Base-by-base conservation (phyloP, 2,113 vertebrate species). In the Paramisgurnus dabryanus region DNA sequence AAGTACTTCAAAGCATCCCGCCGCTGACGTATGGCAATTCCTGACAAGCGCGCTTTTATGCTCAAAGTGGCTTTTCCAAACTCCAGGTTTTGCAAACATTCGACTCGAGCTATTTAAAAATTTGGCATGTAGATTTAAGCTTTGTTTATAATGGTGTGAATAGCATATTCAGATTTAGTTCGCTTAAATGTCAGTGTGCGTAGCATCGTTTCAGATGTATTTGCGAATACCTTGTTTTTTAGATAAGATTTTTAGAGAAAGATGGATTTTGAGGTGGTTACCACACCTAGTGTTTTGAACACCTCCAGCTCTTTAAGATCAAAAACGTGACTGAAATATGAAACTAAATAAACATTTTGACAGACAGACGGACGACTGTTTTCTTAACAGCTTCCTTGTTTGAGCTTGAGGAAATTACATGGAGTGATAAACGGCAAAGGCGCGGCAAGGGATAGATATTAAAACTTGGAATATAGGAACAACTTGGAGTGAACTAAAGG, bases 291-390 rank as follows among this genome's bases (percentile, higher is more conserved):
- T 13, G 50, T 70, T 58, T 39, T 53, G 7, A 55, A 72, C 50
- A 13, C 39, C 70, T 61, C 11, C 57, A 27, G 66, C 45, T 70
- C 27, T 57, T 17, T 17, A 2, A 40, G 15, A 45, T 50, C 18
- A 61, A 72, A 71, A 64, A 80, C 41, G 27, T 79, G 76, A 43
- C 53, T 58, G 22, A 61, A 71, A 72, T 43, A 68, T 68, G 64
- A 78, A 72, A 64, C 67, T 64, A 60, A 39, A 80, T 39, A 80
- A 80, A 80, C 60, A 79, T 6, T 13, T 53, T 18, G 7, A 58
- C 5, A 69, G 27, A 64, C n/a, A n/a, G 18, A 47, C 41, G 63
- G 55, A 79, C 27, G 57, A 64, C n/a, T 64, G 67, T 71, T 64
- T 63, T 70, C 27, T 50, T 64, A 63, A 27, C 22, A 57, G 78